Evolutionary conservation across 2,888 invertebrate genomes (phyloP).

Genomic region (Pristionchus japonicus): DNA sequence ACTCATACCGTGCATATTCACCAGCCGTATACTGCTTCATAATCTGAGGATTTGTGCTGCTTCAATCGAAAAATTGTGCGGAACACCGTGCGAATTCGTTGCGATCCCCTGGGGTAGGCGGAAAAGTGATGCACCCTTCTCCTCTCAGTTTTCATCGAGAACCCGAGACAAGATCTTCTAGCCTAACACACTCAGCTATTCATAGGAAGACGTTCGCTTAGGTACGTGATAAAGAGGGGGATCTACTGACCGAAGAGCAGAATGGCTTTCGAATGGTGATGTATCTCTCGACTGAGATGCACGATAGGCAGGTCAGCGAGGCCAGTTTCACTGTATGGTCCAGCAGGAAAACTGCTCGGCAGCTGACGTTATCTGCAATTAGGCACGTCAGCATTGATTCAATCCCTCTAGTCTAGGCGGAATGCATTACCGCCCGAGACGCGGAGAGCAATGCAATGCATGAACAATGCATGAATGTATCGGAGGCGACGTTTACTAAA

Average conservation of each 20-base stretch:
- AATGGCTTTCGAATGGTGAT: slow-evolving; percentile 74
- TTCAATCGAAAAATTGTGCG: background rate
- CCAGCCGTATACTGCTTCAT: background rate
- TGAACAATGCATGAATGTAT: background rate
- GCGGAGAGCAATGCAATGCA: background rate
- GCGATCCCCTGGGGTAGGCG: background rate
- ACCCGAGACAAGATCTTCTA: too few species aligned
- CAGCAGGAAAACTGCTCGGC: slow-evolving; percentile 68
- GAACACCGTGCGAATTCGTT: background rate
- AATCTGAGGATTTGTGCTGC: background rate
- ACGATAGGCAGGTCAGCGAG: slow-evolving; percentile 70
- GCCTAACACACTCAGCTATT: too few species aligned
- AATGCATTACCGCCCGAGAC: background rate
- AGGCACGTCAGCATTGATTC: background rate
- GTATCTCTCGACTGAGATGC: slow-evolving; percentile 71
- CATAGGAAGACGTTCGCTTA: background rate
- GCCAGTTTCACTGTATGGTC: slow-evolving; percentile 70
- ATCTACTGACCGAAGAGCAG: slow-evolving; percentile 59
- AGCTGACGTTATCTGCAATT: slow-evolving; percentile 60
- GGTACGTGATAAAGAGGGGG: background rate
- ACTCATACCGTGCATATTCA: background rate
- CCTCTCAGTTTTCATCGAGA: background rate
- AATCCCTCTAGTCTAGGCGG: background rate
- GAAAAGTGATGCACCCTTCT: background rate
- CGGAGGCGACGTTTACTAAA: background rate